Evolutionary conservation across 2,888 invertebrate species (phyloP).

Genomic region (Campoplex capitator): DNA sequence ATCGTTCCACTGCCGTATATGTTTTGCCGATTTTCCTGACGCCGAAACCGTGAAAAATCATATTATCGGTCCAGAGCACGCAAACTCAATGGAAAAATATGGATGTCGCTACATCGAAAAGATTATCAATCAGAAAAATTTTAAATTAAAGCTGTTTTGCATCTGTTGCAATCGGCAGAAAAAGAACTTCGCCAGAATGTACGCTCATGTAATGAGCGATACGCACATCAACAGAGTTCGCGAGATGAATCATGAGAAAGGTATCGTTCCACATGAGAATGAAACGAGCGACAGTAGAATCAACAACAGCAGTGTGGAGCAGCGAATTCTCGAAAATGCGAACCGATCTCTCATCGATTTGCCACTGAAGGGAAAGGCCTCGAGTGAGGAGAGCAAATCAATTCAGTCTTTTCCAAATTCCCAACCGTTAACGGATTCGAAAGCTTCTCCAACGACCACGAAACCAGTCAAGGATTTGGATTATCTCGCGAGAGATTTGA

Average conservation of each 20-base stretch:
- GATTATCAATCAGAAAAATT: background rate
- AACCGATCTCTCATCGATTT: background rate
- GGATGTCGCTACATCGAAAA: slow-evolving; percentile 14
- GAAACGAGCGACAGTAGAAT: background rate
- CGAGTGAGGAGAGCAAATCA: background rate
- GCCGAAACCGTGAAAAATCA: background rate
- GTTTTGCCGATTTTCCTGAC: background rate
- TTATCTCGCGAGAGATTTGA: background rate
- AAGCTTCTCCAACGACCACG: background rate
- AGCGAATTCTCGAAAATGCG: background rate
- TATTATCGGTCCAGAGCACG: background rate
- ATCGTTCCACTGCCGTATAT: background rate
- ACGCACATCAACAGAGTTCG: background rate
- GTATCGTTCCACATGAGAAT: background rate
- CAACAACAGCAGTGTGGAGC: background rate
- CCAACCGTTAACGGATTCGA: background rate
- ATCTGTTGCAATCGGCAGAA: background rate
- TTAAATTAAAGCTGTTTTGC: background rate
- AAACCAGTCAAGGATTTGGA: background rate
- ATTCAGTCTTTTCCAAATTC: background rate
- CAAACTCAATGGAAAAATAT: background rate
- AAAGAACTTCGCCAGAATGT: background rate
- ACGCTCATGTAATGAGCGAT: background rate
- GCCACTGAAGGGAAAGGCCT: background rate
- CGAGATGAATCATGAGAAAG: background rate